Percentiles rank a stretch among this genome's conserved stretches.
Evolutionary conservation across 2,888 invertebrate genomes (phyloP).

Genomic region (Clistopyga incitator): DNA sequence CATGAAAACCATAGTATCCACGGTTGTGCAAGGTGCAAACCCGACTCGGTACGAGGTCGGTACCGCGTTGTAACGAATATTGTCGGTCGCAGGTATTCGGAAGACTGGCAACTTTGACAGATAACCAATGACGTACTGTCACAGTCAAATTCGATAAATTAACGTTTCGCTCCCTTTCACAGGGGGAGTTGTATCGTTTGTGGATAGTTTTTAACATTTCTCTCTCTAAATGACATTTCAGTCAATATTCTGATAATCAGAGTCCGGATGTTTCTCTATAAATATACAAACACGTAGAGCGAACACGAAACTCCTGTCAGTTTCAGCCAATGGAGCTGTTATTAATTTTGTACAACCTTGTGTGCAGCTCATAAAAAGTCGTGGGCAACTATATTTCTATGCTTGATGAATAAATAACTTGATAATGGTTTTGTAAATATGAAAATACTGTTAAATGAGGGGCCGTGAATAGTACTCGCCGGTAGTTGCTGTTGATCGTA

Average conservation of each 20-base stretch:
- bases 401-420: no score
- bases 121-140: neutral
- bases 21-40: neutral
- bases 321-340: neutral
- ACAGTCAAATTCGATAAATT: neutral
- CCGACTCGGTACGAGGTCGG: neutral
- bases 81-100: neutral
- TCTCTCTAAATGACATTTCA: neutral
- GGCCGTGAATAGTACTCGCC: neutral
- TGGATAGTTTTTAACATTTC: neutral
- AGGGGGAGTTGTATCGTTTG: neutral
- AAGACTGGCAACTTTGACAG: neutral
- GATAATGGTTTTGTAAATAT: no score
- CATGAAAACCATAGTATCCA: conserved; percentile 12
- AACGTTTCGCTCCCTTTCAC: neutral
- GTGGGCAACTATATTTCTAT: no score
- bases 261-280: neutral
- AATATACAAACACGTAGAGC: neutral
- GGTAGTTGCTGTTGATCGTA: neutral
- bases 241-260: neutral
- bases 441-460: neutral
- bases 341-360: no score
- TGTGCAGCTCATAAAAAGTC: no score
- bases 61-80: neutral
- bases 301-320: neutral